Conservation (phyloP, 2,888 invertebrate genomes). For the Erebia aethiops region DNA sequence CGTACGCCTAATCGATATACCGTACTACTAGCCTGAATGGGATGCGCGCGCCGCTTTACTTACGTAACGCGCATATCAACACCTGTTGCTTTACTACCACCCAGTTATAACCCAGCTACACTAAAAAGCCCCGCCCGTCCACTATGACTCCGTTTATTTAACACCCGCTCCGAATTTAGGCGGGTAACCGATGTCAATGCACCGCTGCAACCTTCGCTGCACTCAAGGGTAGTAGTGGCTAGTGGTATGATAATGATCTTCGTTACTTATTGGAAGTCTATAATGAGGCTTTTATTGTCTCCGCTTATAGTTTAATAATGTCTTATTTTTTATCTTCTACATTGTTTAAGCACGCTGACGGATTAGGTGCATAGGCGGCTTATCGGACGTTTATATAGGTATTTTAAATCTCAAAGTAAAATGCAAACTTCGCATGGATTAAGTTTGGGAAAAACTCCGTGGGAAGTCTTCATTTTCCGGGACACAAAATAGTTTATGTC, state of each 20-base stretch:
- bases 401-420: too few relatives aligned
- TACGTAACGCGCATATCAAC: constrained; percentile 75
- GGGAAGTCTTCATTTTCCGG: too few relatives aligned
- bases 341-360: not conserved
- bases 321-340: constrained; percentile 3
- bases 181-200: constrained; percentile 74
- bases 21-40: constrained; percentile 76
- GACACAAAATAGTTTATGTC: too few relatives aligned
- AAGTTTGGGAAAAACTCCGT: too few relatives aligned
- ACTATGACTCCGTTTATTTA: constrained; percentile 39
- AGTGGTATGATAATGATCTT: constrained; percentile 75
- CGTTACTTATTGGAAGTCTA: constrained; percentile 59
- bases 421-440: too few relatives aligned
- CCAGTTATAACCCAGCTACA: constrained; percentile 66
- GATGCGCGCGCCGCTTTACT: constrained; percentile 73
- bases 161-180: constrained; percentile 50
- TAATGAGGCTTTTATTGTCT: constrained; percentile 33
- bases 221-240: constrained; percentile 78
- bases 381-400: not conserved
- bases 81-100: constrained; percentile 80
- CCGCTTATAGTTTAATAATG: constrained; percentile 13
- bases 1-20: constrained; percentile 74
- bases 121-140: constrained; percentile 50
- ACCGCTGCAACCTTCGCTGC: constrained; percentile 79
- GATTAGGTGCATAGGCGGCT: not conserved